Percentiles rank a stretch among this genome's conserved stretches.
Evolutionary conservation across 2,113 vertebrate genomes (phyloP).

Genomic region (Tinamus guttatus): DNA sequence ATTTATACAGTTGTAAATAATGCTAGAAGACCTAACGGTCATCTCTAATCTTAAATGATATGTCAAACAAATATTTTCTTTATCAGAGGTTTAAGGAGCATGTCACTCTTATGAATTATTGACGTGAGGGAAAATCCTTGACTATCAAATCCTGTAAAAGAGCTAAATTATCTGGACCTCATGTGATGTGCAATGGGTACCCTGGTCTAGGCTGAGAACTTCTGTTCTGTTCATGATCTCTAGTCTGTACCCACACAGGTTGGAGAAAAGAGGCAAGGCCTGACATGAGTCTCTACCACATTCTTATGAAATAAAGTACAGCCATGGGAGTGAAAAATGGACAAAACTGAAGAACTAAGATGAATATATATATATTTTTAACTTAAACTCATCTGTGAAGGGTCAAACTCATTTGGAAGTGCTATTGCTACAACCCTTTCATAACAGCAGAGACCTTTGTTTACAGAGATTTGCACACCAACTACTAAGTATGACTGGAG

Average conservation of each 20-base stretch:
- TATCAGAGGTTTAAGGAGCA: not conserved
- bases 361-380: rapidly evolving
- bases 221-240: not conserved
- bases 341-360: not conserved
- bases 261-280: not conserved
- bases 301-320: not conserved
- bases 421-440: not conserved
- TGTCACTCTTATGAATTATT: not conserved
- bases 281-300: not conserved
- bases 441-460: not conserved
- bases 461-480: not conserved
- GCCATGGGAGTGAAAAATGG: not conserved
- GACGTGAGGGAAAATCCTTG: not conserved
- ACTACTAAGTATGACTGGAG: not conserved
- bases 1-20: not conserved
- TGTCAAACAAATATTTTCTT: not conserved
- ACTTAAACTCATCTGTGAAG: too few relatives aligned
- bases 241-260: not conserved
- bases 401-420: not conserved
- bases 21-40: not conserved
- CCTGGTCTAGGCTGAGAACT: not conserved
- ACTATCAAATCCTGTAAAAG: not conserved
- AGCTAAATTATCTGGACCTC: rapidly evolving
- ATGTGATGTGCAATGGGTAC: not conserved
- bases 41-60: not conserved